Evolutionary conservation across 1,140 invertebrate genomes (phyloP).

Genomic region (Aphidius gifuensis): DNA sequence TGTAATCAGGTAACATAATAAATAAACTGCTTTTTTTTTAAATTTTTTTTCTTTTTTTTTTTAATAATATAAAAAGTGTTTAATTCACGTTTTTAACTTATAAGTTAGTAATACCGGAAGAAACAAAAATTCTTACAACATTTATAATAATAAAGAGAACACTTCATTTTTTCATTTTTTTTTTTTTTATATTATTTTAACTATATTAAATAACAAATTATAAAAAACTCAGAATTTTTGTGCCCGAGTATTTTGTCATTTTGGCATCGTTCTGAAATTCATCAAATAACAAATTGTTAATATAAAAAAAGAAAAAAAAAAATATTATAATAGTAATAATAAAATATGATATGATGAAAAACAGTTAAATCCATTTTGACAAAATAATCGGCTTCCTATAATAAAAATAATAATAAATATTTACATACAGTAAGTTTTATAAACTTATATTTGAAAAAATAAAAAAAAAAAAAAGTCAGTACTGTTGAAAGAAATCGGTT

Average conservation of each 20-base stretch:
- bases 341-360: neutral
- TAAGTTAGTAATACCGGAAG: slow-evolving; percentile 50
- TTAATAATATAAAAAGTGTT: slow-evolving; percentile 40
- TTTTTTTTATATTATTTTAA: slow-evolving; percentile 18
- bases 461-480: slow-evolving; percentile 33
- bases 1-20: slow-evolving; percentile 23
- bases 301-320: too few relatives aligned
- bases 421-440: slow-evolving; percentile 38
- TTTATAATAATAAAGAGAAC: slow-evolving; percentile 46
- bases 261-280: slow-evolving; percentile 3
- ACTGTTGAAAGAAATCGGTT: slow-evolving; percentile 29
- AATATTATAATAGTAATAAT: neutral
- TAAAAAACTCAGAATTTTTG: slow-evolving; percentile 45
- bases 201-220: slow-evolving; percentile 57
- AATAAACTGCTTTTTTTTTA: slow-evolving; percentile 20
- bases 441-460: slow-evolving; percentile 15
- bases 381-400: slow-evolving; percentile 11
- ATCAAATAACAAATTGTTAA: neutral
- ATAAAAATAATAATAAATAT: slow-evolving; percentile 52
- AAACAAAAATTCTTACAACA: slow-evolving; percentile 51
- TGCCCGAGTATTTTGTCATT: slow-evolving; percentile 16
- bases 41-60: neutral
- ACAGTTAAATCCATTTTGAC: slow-evolving; percentile 14
- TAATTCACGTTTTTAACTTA: slow-evolving; percentile 52
- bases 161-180: slow-evolving; percentile 44